A percentile compares a stretch with the other conserved stretches of the same genome.
Conservation (phyloP, 2,113 vertebrate species). For the Synodontis membranacea region DNA sequence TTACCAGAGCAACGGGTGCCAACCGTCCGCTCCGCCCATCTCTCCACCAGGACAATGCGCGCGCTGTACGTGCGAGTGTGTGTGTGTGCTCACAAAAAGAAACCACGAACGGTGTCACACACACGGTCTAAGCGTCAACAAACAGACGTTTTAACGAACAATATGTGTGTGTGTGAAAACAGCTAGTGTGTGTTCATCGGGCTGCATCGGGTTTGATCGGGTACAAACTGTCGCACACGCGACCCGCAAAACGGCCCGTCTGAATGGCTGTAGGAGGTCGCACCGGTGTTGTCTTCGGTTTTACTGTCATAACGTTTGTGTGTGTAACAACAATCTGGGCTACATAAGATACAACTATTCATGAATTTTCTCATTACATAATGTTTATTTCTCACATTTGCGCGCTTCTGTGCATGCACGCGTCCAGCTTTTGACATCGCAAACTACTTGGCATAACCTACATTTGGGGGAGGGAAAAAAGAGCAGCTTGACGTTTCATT, state of each 20-base stretch:
- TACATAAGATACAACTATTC: background rate
- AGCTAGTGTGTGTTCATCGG: background rate
- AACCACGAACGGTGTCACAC: background rate
- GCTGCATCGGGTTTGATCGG: background rate
- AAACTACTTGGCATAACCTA: background rate
- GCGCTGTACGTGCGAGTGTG: conserved; percentile 35
- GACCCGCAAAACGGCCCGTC: conserved; percentile 30
- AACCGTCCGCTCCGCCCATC: conserved; percentile 65
- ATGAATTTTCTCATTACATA: background rate
- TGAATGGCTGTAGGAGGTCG: background rate
- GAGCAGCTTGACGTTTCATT: background rate
- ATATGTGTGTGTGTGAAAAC: conserved; percentile 4
- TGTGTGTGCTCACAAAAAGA: background rate
- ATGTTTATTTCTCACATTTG: background rate
- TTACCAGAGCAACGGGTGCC: conserved; percentile 77
- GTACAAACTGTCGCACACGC: conserved; percentile 2
- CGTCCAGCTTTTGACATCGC: conserved; percentile 38
- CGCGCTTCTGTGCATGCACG: conserved; percentile 26
- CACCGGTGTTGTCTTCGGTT: background rate
- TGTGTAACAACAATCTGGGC: background rate
- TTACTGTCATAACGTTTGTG: background rate
- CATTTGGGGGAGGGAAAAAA: background rate
- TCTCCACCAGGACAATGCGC: conserved; percentile 74
- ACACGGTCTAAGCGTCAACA: background rate
- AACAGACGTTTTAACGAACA: background rate